Evolutionary conservation across 2,888 invertebrate genomes (phyloP).

Genomic region (Serrognathus titanus): DNA sequence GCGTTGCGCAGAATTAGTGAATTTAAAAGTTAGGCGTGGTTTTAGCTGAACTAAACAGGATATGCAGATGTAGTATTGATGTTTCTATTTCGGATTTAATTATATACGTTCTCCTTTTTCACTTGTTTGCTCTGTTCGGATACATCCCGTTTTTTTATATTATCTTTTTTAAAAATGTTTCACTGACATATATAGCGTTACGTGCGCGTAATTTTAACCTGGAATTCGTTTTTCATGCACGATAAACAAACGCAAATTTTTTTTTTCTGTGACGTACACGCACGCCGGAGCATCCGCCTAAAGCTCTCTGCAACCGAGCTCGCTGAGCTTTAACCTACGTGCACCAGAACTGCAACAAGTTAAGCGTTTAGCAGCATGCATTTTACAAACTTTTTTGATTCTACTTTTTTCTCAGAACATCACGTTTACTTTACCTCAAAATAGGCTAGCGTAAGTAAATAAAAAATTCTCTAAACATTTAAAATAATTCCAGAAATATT

Average conservation of each 20-base stretch:
- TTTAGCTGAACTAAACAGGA: constrained; percentile 34
- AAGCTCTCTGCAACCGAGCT: too few species aligned
- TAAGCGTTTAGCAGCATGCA: constrained; percentile 2
- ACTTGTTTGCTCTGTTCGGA: constrained; percentile 38
- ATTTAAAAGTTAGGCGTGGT: constrained; percentile 52
- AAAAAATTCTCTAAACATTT: too few species aligned
- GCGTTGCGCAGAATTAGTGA: constrained; percentile 49
- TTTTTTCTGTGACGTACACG: too few species aligned
- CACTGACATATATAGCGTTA: constrained; percentile 1
- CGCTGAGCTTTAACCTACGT: too few species aligned
- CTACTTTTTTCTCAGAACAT: neutral
- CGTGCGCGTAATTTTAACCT: too few species aligned
- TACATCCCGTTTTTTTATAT: constrained; percentile 31
- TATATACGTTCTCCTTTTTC: constrained; percentile 46
- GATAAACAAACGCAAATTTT: too few species aligned
- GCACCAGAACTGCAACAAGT: neutral
- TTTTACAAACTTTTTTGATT: neutral
- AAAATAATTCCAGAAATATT: too few species aligned
- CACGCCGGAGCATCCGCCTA: too few species aligned
- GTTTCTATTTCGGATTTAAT: constrained; percentile 51
- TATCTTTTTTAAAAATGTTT: constrained; percentile 32
- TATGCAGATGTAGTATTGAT: constrained; percentile 47
- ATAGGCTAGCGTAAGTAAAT: too few species aligned
- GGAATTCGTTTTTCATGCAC: too few species aligned
- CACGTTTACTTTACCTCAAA: too few species aligned